Base-by-base conservation (phyloP, 2,113 vertebrate species). In the Zeus faber region DNA sequence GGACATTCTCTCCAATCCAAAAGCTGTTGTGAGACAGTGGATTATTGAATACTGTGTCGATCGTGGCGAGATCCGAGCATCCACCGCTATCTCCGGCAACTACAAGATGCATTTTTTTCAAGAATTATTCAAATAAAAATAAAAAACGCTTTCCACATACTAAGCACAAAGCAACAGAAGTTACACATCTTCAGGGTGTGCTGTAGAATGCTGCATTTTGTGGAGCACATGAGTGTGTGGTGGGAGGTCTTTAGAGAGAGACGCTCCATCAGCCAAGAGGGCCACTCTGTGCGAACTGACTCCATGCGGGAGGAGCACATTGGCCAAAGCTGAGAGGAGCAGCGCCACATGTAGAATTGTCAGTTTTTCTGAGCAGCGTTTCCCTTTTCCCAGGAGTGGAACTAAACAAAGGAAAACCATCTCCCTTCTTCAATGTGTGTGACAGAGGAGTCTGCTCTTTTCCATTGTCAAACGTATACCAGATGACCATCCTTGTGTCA, bases 401-500 rank as follows among this genome's bases (percentile, higher is more conserved):
- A 64, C 65, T 77, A 59, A 65, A 64, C 76, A 76, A 60, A 65
- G 59, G 60, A 82, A 58, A 70, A 66, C 53, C 65, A 84, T 62
- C 52, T 77, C 11, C 70, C 80, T 82, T 84, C 82, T 88, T 84
- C 86, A 82, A 89, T 90, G 88, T 80, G 82, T 88, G 74, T 85
- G 82, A 85, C 65, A 78, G 54, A 82, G 82, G 84, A 88, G 62
- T 80, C 54, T 80, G 75, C 74, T 66, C 67, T 89, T 84, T 80
- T 83, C 77, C 74, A 82, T 62, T 75, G 80, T 67, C 82, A 89
- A 81, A 81, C 69, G 79, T 76, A 49, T 89, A 85, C 88, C 88
- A 89, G 89, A 91, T 91, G 88, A 91, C 72, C 79, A 80, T 79
- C 84, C 70, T 74, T 74, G 85, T 74, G 65, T 62, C 77, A 69